A percentile compares a stretch with the other conserved stretches of the same genome.
These are phyloP conservation scores for Isaurus tuberculatus DNA, from an alignment of 92 coral and sea anemone genomes.

Conservation along the genomic window DNA sequence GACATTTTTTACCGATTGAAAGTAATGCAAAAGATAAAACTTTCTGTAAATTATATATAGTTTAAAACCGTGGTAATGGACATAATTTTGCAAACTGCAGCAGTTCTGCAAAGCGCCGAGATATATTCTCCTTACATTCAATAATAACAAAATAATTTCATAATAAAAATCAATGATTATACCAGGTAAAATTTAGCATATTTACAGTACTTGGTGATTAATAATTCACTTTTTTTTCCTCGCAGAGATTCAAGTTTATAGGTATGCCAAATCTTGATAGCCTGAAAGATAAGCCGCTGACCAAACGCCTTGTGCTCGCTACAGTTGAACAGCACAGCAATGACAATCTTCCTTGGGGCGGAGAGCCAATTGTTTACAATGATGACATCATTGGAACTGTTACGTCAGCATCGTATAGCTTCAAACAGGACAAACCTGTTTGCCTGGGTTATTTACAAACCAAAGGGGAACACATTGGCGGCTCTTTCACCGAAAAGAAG, in stretches of 20 bases:
- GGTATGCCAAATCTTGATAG: slow-evolving; percentile 24
- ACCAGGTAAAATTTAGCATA: no score
- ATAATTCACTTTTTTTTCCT: no score
- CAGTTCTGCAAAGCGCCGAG: no score
- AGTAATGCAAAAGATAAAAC: no score
- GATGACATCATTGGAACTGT: slow-evolving; percentile 75
- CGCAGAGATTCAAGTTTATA: slow-evolving; percentile 28
- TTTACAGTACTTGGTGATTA: no score
- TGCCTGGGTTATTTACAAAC: slow-evolving; percentile 58
- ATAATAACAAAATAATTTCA: no score
- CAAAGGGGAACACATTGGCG: background rate
- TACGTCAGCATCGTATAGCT: slow-evolving; percentile 78
- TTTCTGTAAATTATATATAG: no score
- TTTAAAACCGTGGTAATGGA: no score
- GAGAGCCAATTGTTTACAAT: slow-evolving; percentile 76
- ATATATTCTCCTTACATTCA: no score
- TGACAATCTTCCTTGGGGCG: slow-evolving; percentile 92
- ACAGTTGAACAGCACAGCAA: slow-evolving; percentile 73
- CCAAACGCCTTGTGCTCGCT: slow-evolving; percentile 68
- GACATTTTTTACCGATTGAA: no score
- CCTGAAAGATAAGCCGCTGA: slow-evolving; percentile 20
- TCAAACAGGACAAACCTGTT: slow-evolving; percentile 65
- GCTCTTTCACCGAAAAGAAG: background rate
- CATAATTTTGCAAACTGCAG: no score
- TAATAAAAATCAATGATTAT: no score